A percentile compares a stretch with the other conserved stretches of the same genome.
Evolutionary conservation across 2,113 vertebrate species (phyloP).

Genomic region (Ursus arctos): DNA sequence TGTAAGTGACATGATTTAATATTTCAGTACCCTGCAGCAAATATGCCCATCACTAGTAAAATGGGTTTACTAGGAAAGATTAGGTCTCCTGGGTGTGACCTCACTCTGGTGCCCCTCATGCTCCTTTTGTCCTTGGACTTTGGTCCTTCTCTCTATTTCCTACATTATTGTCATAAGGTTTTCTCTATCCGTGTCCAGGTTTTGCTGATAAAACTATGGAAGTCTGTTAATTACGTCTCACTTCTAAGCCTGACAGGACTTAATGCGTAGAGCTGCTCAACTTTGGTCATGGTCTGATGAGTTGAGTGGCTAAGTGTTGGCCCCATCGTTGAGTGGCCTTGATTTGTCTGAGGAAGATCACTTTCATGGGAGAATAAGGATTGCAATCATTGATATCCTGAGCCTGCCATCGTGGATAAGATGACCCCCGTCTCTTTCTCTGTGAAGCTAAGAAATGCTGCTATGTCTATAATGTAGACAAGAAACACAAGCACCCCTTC

Average conservation of each 20-base stretch:
- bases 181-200: background rate
- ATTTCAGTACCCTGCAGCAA: background rate
- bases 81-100: background rate
- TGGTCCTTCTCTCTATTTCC: background rate
- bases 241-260: conserved; percentile 65
- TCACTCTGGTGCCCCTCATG: background rate
- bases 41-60: background rate
- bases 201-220: conserved; percentile 77
- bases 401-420: background rate
- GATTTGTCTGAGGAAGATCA: conserved; percentile 65
- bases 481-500: background rate
- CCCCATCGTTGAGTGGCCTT: conserved; percentile 62
- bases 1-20: background rate
- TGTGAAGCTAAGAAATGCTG: conserved; percentile 77
- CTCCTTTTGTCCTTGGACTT: background rate
- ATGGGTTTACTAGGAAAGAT: background rate
- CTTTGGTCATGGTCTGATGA: conserved; percentile 66
- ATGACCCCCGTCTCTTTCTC: background rate
- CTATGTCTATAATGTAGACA: background rate
- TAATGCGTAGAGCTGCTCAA: conserved; percentile 65
- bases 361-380: conserved; percentile 71
- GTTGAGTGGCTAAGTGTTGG: conserved; percentile 72
- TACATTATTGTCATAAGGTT: background rate
- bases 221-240: conserved; percentile 65
- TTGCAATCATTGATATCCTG: background rate